Base-by-base conservation (phyloP, 2,888 invertebrate genomes). In the Drosophila quinaria region DNA sequence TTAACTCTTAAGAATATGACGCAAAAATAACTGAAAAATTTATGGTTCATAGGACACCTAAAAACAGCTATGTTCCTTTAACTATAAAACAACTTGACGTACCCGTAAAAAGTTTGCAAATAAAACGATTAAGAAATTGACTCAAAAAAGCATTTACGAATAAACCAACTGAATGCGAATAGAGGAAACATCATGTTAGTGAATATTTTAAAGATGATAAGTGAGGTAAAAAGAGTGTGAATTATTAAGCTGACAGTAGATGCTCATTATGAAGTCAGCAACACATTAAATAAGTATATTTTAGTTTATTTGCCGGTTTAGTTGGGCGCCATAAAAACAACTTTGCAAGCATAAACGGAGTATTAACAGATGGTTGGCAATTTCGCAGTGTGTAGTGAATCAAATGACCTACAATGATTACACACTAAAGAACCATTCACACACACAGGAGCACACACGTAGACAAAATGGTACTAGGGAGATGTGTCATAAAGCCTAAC, bases 401-500 rank as follows among this genome's bases (percentile, higher is more conserved):
- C 50, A 58, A 68, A 72, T 44, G 54, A 69, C 67, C 42, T 17
- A 61, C 62, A 54, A 56, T 55, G 73, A 63, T 63, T 68, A 55
- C 68, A 74, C 62, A 73, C 59, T 55, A 55, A 70, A 49, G 58
- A 55, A 61, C 51, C 35, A 71, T 64, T 37, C 47, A 49, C 69
- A 52, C 41, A 51, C 35, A 29, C 22, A n/a, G 17, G 22, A 13
- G 52, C 19, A 49, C 11, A 33, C 29, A 33, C 41, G 47, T 9
- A 29, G 10, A 15, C 37, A 13, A 46, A 75, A 75, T 68, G 59
- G 58, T 11, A 51, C 62, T 65, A 80, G 49, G 33, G 78, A 66
- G 68, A 73, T 81, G 74, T 81, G 86, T 71, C 81, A 82, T 82
- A 85, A 81, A 80, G 69, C 77, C 84, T 80, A 86, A 80, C 80